Percentiles rank a stretch among this genome's conserved stretches.
Conservation (phyloP, 92 coral and sea anemone species). For the Zoanthus gigantus region DNA sequence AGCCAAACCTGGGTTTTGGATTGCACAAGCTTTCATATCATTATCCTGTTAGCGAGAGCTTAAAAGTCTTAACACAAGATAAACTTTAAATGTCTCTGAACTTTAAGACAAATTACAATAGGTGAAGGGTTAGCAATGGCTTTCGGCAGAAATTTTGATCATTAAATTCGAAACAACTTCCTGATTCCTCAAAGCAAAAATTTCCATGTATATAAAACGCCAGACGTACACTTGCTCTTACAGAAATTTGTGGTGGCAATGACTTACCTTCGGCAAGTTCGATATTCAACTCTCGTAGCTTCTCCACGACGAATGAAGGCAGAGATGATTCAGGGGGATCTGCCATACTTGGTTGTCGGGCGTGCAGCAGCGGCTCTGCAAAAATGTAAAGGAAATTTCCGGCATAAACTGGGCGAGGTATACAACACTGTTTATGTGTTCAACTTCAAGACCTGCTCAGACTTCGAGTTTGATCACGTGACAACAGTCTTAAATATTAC, state of each 20-base stretch:
- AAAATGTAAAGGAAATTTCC: constrained; percentile 73
- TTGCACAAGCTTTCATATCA: background rate
- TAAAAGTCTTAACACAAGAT: background rate
- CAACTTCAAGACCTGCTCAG: constrained; percentile 40
- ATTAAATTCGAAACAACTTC: background rate
- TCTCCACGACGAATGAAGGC: constrained; percentile 89
- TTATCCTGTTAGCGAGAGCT: background rate
- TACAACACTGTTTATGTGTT: constrained; percentile 34
- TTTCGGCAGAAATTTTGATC: constrained; percentile 10
- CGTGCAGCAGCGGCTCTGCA: constrained; percentile 81
- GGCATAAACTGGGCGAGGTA: constrained; percentile 97
- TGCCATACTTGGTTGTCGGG: constrained; percentile 90
- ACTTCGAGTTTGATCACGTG: constrained; percentile 48
- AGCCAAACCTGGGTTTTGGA: background rate
- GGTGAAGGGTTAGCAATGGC: background rate
- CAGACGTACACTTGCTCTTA: constrained; percentile 17
- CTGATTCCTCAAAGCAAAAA: constrained; percentile 22
- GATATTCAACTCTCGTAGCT: constrained; percentile 88
- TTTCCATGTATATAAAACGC: background rate
- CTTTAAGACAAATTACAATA: background rate
- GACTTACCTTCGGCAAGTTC: constrained; percentile 98
- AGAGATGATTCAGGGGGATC: constrained; percentile 93
- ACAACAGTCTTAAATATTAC: constrained; percentile 9
- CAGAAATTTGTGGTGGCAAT: constrained; percentile 15
- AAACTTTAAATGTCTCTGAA: background rate